Evolutionary conservation across 2,797 vertebrate species (phyloP).

Genomic region (Cyprinella venusta): DNA sequence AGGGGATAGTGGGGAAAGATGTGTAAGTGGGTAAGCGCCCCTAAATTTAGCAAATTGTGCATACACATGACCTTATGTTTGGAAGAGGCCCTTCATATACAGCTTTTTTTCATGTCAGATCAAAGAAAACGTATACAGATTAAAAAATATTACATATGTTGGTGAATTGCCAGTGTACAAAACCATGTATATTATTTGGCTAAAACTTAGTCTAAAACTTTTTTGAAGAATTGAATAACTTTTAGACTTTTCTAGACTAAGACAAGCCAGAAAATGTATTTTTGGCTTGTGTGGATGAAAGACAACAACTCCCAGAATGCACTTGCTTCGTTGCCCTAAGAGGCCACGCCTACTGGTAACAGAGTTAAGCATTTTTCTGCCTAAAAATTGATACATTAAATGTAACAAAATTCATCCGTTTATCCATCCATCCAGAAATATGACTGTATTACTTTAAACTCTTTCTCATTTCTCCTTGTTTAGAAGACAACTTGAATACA

Average conservation of each 20-base stretch:
- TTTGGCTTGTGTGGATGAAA: too few species aligned
- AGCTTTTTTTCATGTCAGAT: neutral
- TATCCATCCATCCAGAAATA: neutral
- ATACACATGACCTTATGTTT: neutral
- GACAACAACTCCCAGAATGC: too few species aligned
- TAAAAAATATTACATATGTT: neutral
- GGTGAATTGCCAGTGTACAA: neutral
- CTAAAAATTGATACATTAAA: too few species aligned
- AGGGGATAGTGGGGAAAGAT: neutral
- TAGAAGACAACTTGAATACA: neutral
- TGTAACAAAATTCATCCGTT: too few species aligned
- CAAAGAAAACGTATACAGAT: too few species aligned
- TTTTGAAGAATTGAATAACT: neutral
- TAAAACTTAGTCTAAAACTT: neutral
- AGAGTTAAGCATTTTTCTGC: too few species aligned
- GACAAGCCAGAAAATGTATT: too few species aligned
- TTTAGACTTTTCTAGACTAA: too few species aligned
- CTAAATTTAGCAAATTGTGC: slow-evolving; percentile 18
- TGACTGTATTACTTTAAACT: neutral
- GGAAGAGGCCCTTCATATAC: neutral
- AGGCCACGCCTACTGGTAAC: too few species aligned
- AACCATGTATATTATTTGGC: neutral
- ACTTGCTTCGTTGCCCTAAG: too few species aligned
- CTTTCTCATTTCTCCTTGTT: neutral
- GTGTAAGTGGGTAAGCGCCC: slow-evolving; percentile 5